phyloP scores from a whole-genome alignment of 1,140 invertebrate species.

The Aphelenchoides besseyi region DNA sequence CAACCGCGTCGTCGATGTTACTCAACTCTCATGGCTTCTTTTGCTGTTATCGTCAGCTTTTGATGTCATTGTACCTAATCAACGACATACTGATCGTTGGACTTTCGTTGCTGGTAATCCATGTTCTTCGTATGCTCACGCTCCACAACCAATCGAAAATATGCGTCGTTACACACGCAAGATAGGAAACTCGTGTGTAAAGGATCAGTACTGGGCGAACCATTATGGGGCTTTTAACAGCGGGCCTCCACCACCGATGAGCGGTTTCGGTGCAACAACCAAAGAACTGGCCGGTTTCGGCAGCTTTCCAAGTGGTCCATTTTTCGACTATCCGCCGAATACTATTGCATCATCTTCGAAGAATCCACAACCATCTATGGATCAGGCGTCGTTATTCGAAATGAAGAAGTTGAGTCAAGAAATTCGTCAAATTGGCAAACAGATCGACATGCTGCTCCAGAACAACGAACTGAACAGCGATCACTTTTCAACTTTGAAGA shows the following conservation, averaged over 20 bases:
- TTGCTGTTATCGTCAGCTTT: conserved; percentile 27
- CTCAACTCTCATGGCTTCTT: conserved; percentile 31
- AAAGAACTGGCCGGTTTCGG: no score
- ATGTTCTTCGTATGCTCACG: not conserved
- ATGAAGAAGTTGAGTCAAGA: conserved; percentile 1
- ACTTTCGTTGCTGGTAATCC: conserved; percentile 26
- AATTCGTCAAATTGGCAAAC: not conserved
- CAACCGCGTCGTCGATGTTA: conserved; percentile 11
- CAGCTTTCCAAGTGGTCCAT: not conserved
- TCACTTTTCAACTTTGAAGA: conserved; percentile 4
- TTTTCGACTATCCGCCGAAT: not conserved
- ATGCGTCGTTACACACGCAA: conserved; percentile 8
- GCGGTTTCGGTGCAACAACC: not conserved
- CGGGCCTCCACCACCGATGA: no score
- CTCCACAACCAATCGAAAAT: conserved; percentile 4
- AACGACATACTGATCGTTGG: conserved; percentile 27
- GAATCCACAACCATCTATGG: not conserved
- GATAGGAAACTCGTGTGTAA: not conserved
- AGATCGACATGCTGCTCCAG: not conserved
- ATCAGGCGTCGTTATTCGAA: not conserved
- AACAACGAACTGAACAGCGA: conserved; percentile 10
- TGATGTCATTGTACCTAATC: conserved; percentile 29
- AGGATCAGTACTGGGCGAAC: conserved; percentile 8
- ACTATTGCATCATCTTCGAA: no score
- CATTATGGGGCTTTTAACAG: not conserved